These are phyloP conservation scores for Odocoileus hemionus DNA, from an alignment of 2,113 vertebrate species.

Conservation along the genomic window DNA sequence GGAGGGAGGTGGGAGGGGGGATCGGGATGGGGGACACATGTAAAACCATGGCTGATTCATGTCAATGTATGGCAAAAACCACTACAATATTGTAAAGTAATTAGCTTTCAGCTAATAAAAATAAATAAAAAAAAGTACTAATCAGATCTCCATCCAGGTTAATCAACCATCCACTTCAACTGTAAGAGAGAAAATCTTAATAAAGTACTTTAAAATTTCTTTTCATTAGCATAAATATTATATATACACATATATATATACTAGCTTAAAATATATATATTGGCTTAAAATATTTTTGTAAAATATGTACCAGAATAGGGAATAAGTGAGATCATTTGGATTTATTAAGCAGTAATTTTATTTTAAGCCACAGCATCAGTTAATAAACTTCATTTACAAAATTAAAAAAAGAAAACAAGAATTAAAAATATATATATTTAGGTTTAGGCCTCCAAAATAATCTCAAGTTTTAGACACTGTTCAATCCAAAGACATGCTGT, in stretches of 20 bases:
- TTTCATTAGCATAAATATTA: not conserved
- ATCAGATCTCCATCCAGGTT: not conserved
- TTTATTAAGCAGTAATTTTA: constrained; percentile 11
- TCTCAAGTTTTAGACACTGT: not conserved
- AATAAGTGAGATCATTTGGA: constrained; percentile 17
- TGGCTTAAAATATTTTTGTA: not conserved
- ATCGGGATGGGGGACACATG: no score
- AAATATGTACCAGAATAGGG: not conserved
- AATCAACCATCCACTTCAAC: not conserved
- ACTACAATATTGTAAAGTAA: no score
- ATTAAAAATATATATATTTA: not conserved
- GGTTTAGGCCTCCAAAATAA: not conserved
- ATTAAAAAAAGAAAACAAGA: not conserved
- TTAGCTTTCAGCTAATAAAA: no score
- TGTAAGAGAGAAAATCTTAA: not conserved
- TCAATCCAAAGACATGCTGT: not conserved
- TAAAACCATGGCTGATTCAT: no score
- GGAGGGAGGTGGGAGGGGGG: no score
- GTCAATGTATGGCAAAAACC: no score
- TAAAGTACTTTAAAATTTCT: not conserved
- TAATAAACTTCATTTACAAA: constrained; percentile 31
- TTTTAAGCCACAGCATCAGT: constrained; percentile 29
- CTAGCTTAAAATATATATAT: not conserved
- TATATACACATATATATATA: accelerated
- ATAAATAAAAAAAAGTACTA: not conserved